Conservation (phyloP, 2,797 vertebrate genomes). For the Liasis olivaceus region DNA sequence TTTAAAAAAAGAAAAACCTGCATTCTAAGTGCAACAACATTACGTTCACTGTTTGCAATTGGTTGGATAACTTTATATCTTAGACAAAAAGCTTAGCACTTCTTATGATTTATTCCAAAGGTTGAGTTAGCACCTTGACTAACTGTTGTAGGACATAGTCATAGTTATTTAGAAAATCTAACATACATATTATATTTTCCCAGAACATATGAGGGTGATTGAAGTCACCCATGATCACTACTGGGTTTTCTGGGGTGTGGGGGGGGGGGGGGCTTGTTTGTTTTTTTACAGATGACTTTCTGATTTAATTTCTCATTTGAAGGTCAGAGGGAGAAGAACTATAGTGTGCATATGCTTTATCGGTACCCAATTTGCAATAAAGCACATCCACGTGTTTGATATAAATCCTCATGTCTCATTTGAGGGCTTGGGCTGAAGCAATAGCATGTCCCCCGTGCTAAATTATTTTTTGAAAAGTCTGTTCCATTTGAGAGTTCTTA, state of each 20-base stretch:
- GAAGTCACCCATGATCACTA: neutral
- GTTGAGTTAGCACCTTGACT: no score
- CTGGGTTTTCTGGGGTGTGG: neutral
- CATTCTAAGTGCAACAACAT: no score
- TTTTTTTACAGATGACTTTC: neutral
- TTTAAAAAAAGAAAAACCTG: no score
- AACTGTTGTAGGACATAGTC: no score
- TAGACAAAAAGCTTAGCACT: no score
- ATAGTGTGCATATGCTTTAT: neutral
- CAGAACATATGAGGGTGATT: neutral
- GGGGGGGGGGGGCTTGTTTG: no score
- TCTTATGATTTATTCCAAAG: no score
- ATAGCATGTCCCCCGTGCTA: neutral
- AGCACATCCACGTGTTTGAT: neutral
- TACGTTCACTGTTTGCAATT: no score
- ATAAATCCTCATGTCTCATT: neutral
- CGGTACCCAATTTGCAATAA: neutral
- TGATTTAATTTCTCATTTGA: neutral
- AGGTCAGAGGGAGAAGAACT: neutral
- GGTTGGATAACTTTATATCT: no score
- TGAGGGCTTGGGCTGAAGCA: neutral
- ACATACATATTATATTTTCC: no score
- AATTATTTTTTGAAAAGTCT: neutral
- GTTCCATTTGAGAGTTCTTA: neutral
- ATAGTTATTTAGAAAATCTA: no score